These are phyloP conservation scores for Clytia hemisphaerica DNA, from an alignment of 30 jellyfish, hydroid and myxozoan species.

Conservation along the genomic window DNA sequence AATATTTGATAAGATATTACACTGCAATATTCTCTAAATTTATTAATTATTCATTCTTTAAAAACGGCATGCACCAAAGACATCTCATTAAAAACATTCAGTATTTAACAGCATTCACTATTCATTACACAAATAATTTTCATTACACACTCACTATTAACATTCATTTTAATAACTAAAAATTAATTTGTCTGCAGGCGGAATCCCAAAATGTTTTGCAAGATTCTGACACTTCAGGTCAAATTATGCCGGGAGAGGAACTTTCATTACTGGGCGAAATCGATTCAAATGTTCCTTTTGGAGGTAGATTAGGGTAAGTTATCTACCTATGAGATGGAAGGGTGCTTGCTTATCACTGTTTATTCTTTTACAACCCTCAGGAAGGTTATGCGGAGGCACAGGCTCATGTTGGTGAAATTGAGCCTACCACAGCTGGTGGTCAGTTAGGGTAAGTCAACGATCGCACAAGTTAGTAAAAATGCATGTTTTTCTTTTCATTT, in stretches of 20 bases:
- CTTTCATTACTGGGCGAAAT: constrained; percentile 83
- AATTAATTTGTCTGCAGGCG: constrained; percentile 66
- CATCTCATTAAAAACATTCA: no score
- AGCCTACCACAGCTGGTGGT: constrained; percentile 87
- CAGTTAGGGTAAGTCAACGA: constrained; percentile 99
- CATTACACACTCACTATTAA: no score
- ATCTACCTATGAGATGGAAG: background rate
- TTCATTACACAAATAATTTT: no score
- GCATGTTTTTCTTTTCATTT: no score
- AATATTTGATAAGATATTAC: no score
- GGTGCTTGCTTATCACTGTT: constrained; percentile 9
- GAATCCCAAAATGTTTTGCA: constrained; percentile 94
- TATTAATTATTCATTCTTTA: no score
- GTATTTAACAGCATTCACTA: no score
- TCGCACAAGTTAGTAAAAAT: no score
- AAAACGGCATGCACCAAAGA: no score
- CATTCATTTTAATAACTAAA: no score
- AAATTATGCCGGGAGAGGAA: constrained; percentile 52
- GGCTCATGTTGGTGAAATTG: constrained; percentile 68
- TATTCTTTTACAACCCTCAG: constrained; percentile 53
- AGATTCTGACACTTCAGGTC: constrained; percentile 71
- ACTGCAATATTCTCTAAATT: no score
- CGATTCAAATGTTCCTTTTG: constrained; percentile 74
- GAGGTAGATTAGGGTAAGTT: constrained; percentile 99
- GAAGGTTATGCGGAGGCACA: constrained; percentile 80